Base-by-base conservation (phyloP, 1,140 invertebrate genomes). In the Papilio glaucus region DNA sequence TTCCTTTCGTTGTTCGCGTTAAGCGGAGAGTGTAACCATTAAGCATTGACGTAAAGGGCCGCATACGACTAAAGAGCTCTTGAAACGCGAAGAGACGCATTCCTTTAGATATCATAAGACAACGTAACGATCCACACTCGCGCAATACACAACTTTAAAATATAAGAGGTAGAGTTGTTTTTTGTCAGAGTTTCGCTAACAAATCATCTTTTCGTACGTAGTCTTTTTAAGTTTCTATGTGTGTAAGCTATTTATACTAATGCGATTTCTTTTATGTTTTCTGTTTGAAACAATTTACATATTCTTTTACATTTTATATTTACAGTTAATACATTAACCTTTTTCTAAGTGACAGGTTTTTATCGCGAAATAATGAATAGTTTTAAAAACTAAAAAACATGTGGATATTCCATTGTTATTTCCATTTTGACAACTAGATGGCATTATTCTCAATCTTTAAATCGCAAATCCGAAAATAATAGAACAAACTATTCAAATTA, bases 21-120 rank as follows among this genome's bases (percentile, higher is more conserved):
- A 53, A 69, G 42, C 42, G 67, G 26, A 49, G 42, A 69, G 26
- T 69, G 42, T 69, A 49, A 69, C 42, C 67, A 69, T 69, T 69
- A 69, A 69, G 67, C 67, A 69, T 69, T 69, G 67, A 69, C 67
- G 67, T 24, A 49, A 69, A 69, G 67, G 61, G 67, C 65, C 65
- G 67, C 15, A 69, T 68, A 68, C 41, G 24, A 49, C 37, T 65
- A 45, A 69, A 37, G 67, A 69, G 67, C 67, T 49, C 67, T 69
- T 69, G 42, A 69, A 69, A 49, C 67, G 26, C 24, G 13, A 69
- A 69, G 39, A 69, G 67, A 53, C 67, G 24, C 21, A 68, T 69
- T 69, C 41, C 42, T 69, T 69, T 69, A 26, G 67, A 53, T 26
- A 68, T 45, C 63, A 53, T 53, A 53, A 53, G 49, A 53, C 49